Conservation (phyloP, 2,888 invertebrate species). For the Rhamnusium bicolor region DNA sequence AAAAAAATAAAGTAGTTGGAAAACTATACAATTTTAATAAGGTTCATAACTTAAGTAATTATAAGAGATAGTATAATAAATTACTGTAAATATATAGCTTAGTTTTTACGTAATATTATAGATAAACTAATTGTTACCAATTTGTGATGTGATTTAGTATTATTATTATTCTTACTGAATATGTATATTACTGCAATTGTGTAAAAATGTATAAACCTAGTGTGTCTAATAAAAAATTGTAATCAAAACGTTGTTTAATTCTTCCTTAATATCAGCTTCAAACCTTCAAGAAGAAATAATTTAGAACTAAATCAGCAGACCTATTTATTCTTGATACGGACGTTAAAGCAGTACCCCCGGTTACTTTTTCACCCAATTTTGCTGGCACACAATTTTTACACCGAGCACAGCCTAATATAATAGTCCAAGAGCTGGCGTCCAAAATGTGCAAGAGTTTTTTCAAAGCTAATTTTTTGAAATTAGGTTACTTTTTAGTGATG, state of each 20-base stretch:
- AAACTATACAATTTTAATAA: neutral
- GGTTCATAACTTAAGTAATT: conserved; percentile 15
- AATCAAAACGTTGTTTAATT: conserved; percentile 12
- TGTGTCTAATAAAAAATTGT: conserved; percentile 57
- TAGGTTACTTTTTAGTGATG: too few species aligned
- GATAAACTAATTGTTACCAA: conserved; percentile 46
- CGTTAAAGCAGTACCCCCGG: too few species aligned
- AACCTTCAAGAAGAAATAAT: too few species aligned
- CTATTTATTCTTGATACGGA: too few species aligned
- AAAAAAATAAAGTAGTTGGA: neutral
- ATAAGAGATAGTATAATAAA: conserved; percentile 8
- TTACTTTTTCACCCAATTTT: too few species aligned
- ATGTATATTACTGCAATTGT: conserved; percentile 45
- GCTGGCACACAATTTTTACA: too few species aligned
- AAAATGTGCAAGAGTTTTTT: too few species aligned
- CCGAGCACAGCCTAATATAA: too few species aligned
- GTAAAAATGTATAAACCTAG: conserved; percentile 59
- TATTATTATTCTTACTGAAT: conserved; percentile 54
- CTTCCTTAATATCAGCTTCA: neutral
- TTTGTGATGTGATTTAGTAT: conserved; percentile 68
- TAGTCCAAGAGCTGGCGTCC: too few species aligned
- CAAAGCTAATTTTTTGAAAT: too few species aligned
- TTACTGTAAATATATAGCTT: conserved; percentile 37
- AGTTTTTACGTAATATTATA: conserved; percentile 47
- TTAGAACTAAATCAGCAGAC: too few species aligned